Evolutionary conservation across 2,113 vertebrate species (phyloP), one percentile per base, ranked within the genome.

Genomic region (Nestor notabilis): DNA sequence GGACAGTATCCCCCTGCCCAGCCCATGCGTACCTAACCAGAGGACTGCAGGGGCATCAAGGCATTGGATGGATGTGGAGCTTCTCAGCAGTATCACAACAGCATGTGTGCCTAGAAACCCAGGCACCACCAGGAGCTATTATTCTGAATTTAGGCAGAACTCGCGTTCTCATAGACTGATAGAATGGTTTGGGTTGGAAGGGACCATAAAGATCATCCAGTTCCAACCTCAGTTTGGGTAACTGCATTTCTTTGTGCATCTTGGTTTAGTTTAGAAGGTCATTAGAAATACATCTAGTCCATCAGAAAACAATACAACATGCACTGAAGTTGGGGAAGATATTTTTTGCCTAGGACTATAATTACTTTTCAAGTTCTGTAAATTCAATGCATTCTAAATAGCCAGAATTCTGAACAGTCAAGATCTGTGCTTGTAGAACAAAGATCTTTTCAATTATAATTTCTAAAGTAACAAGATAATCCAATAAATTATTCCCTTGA

Each of bases 11-110:
- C 35, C 39, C 2, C 25, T 28, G 61, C 44, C 61, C 64, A 52
- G 75, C 43, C 71, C 3, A 7, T 0, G 44, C 31, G 0, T 1
- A 17, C n/a, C 58, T 3, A 7, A 5, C 2, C 74, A 4, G 4
- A 0, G 10, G 23, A n/a, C 65, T n/a, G 33, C 49, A 8, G 47
- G 31, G 24, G 46, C 14, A 4, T 3, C 3, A 2, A 3, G 66
- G 55, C 2, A 4, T 3, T 3, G 10, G 39, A 1, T 1, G 66
- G 72, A 3, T 2, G 5, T 1, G 28, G 17, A 61, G 29, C 75
- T 61, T 18, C 53, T 46, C 76, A 13, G 27, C 49, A 28, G 23
- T 3, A 15, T 6, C 56, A 5, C 11, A 37, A 17, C 23, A 18
- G 27, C 27, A 1, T 3, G 3, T 10, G 11, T 23, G 41, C 70